A percentile compares a stretch with the other conserved stretches of the same genome.
phyloP scores from a whole-genome alignment of 2,888 invertebrate genomes.

The Ormyrus pomaceus region DNA sequence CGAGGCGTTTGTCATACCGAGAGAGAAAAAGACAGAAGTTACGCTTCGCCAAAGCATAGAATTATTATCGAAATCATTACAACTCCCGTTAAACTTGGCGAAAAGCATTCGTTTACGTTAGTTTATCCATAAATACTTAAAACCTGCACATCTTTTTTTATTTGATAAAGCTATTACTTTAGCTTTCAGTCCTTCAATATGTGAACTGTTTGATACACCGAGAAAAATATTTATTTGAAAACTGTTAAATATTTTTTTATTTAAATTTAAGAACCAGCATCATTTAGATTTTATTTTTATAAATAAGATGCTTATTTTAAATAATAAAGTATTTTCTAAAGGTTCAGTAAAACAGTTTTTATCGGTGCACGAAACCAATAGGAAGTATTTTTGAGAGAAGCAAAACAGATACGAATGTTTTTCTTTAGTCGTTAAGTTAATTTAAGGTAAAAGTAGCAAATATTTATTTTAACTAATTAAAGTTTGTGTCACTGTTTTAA shows the following conservation, averaged over 20 bases:
- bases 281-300: neutral
- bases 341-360: no score
- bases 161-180: neutral
- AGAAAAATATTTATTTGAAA: conserved; percentile 1
- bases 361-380: neutral
- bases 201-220: conserved; percentile 3
- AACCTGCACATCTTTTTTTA: conserved; percentile 14
- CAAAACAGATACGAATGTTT: conserved; percentile 35
- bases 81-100: conserved; percentile 29
- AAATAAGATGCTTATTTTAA: no score
- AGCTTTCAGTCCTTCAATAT: neutral
- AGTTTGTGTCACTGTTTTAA: conserved; percentile 45
- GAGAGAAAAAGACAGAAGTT: conserved; percentile 56
- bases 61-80: conserved; percentile 50
- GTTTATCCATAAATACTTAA: conserved; percentile 12
- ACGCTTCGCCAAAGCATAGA: conserved; percentile 54
- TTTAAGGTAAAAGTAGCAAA: conserved; percentile 32
- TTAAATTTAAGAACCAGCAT: no score
- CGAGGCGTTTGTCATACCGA: conserved; percentile 44
- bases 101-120: conserved; percentile 41
- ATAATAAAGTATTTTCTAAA: no score
- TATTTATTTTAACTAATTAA: conserved; percentile 50
- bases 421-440: conserved; percentile 40
- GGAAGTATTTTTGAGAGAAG: conserved; percentile 24
- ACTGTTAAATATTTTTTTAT: conserved; percentile 2